Conservation (phyloP, 2,113 vertebrate genomes). For the Leptosomus discolor region DNA sequence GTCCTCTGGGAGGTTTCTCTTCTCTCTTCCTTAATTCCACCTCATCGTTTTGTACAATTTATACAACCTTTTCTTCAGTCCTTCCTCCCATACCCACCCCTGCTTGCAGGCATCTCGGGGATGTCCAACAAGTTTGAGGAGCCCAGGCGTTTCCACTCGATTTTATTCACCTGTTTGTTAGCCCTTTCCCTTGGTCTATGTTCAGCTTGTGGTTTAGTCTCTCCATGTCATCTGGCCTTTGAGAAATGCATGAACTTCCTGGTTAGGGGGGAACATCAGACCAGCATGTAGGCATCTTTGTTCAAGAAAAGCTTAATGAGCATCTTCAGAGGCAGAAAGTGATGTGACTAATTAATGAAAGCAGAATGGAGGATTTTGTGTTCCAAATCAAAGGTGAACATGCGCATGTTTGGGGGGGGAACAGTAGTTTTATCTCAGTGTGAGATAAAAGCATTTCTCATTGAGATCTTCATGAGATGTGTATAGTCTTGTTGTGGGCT, state of each 20-base stretch:
- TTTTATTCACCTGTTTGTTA: background rate
- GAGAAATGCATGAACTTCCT: background rate
- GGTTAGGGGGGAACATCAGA: background rate
- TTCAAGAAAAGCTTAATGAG: background rate
- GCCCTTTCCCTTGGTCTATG: background rate
- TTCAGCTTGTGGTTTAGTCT: background rate
- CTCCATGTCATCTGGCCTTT: background rate
- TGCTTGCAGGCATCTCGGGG: background rate
- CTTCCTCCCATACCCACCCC: background rate
- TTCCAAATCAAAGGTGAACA: background rate
- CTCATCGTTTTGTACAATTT: background rate
- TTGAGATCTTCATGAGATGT: background rate
- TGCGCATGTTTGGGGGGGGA: accelerated
- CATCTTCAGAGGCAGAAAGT: background rate
- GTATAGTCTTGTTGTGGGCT: background rate
- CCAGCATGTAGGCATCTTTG: background rate
- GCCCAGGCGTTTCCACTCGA: background rate
- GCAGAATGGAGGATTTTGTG: background rate
- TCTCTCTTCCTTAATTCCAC: background rate
- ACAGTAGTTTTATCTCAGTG: background rate
- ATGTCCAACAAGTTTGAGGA: background rate
- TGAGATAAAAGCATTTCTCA: background rate
- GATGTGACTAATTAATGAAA: background rate
- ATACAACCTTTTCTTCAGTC: background rate
- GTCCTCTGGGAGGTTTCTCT: background rate